A percentile compares a stretch with the other conserved stretches of the same genome.
phyloP scores from a whole-genome alignment of 2,113 vertebrate species.

The Panthera tigris region DNA sequence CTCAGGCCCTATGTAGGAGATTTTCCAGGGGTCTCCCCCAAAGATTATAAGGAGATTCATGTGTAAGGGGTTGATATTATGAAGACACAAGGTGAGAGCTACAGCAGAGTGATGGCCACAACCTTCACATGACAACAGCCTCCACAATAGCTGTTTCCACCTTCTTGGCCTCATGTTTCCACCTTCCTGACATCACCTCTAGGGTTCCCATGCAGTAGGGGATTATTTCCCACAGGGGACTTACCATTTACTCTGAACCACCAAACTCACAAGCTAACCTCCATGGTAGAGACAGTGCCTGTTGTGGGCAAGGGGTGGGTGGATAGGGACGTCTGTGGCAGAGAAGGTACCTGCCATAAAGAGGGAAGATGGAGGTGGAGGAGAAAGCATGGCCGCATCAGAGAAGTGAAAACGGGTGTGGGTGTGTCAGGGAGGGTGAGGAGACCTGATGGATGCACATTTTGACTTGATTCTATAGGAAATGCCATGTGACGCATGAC shows the following conservation, averaged over 20 bases:
- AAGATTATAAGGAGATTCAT: not conserved
- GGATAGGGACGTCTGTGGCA: rapidly evolving
- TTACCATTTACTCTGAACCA: not conserved
- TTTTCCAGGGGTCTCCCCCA: not conserved
- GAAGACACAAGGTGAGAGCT: not conserved
- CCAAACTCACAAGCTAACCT: not conserved
- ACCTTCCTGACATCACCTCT: not conserved
- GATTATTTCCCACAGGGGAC: not conserved
- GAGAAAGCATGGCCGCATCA: rapidly evolving
- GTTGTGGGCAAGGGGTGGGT: rapidly evolving
- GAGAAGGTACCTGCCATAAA: not conserved
- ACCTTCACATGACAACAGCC: too few relatives aligned
- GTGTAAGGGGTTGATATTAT: rapidly evolving
- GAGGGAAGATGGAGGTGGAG: not conserved
- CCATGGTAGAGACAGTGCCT: rapidly evolving
- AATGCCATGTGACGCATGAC: rapidly evolving
- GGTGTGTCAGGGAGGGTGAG: rapidly evolving
- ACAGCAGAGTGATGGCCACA: rapidly evolving
- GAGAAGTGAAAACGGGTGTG: not conserved
- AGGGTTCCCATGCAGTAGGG: rapidly evolving
- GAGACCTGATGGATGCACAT: rapidly evolving
- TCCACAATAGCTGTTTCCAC: too few relatives aligned
- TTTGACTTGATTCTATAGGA: not conserved
- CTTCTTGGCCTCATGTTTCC: too few relatives aligned
- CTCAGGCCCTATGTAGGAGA: rapidly evolving